Evolutionary conservation across 92 coral and sea anemone species (phyloP), one percentile per base, ranked within the genome.

Genomic region (Blastomussa wellsi): DNA sequence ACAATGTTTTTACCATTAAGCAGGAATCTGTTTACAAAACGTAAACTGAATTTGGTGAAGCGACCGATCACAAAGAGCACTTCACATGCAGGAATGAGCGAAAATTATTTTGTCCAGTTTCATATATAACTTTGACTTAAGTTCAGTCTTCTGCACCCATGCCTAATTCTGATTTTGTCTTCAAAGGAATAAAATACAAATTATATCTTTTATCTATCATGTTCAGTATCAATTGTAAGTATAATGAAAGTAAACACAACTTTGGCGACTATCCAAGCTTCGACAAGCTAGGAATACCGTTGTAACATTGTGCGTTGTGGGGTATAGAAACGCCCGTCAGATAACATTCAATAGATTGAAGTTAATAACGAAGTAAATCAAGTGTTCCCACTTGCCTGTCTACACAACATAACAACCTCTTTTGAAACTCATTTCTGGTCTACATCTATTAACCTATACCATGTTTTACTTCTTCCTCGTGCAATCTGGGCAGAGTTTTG

Each of bases 381-480:
- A 80, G 84, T 67, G 84, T 19, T 51, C 53, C 67, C 78, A 51
- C 52, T 53, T 70, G 86, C 11, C 53, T 22, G 22, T 82, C 69
- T 9, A 36, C 49, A 36, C 48, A 51, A 3, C 39, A 24, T 44
- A 72, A 51, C 65, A 82, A n/a, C 52, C 78, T 24, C 78, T 44
- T 37, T 15, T 41, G 39, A 79, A 39, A 26, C 59, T 26, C 52
- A 41, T 72, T 72, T 82, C 53, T 53, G 35, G 16, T 72, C 19
- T 26, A 82, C 20, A n/a, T 72, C 53, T 53, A n/a, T 82, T 16
- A 70, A 16, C 65, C 16, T 53, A 32, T 8, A 36, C 24, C 44
- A 70, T 0, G 1, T 51, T 51, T 3, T 8, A 28, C 28, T 62
- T 62, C 2, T 62, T 10, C 33, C 14, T 26, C 11, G 10, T 62